Percentiles rank a stretch among this genome's conserved stretches.
phyloP scores from a whole-genome alignment of 2,888 invertebrate genomes.

The Pyrgus malvae region DNA sequence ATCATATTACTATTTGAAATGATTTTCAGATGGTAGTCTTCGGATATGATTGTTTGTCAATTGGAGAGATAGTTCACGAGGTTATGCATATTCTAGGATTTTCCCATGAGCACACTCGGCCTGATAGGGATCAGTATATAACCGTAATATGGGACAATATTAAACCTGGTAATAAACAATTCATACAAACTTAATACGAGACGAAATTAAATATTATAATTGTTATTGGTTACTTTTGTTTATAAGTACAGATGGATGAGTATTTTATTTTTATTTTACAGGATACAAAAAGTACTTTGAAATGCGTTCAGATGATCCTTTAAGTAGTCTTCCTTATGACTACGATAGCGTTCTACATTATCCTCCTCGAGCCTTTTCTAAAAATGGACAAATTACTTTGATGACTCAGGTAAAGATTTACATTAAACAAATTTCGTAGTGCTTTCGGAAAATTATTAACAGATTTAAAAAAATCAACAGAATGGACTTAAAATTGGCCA shows the following conservation, averaged over 20 bases:
- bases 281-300: constrained; percentile 87
- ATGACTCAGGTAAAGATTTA: constrained; percentile 81
- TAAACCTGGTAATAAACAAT: constrained; percentile 70
- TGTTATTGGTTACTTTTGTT: not conserved
- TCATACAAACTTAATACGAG: constrained; percentile 83
- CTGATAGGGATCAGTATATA: constrained; percentile 86
- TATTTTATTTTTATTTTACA: constrained; percentile 37
- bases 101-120: constrained; percentile 89
- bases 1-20: not conserved
- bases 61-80: constrained; percentile 89
- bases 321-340: constrained; percentile 81
- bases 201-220: constrained; percentile 86
- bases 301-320: constrained; percentile 37
- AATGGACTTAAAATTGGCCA: constrained; percentile 50
- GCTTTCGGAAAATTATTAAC: no score
- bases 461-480: no score
- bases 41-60: constrained; percentile 77
- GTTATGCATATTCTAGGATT: constrained; percentile 91
- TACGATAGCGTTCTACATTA: constrained; percentile 91
- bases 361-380: constrained; percentile 87
- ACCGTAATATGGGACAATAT: constrained; percentile 87
- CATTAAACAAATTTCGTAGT: no score
- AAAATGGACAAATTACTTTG: constrained; percentile 86
- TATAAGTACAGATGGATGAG: not conserved
- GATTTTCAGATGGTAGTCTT: constrained; percentile 65